Conservation (phyloP, 2,888 invertebrate species). For the Microplitis manilae region DNA sequence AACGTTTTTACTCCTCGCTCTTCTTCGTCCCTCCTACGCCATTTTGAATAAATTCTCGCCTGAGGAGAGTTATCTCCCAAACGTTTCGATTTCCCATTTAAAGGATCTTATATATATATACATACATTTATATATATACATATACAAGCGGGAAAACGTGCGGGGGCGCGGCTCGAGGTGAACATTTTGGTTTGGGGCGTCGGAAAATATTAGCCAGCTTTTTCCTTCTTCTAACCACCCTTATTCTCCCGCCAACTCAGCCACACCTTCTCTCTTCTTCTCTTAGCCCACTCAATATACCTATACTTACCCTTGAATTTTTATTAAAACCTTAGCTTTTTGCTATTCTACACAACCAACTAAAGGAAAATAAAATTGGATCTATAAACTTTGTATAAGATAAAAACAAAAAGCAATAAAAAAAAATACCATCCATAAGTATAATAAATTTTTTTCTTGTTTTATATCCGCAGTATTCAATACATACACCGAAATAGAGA, state of each 20-base stretch:
- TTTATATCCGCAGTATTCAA: background rate
- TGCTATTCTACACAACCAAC: background rate
- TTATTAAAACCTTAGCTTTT: constrained; percentile 1
- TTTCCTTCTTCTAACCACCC: constrained; percentile 17
- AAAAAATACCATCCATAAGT: background rate
- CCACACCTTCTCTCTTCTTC: background rate
- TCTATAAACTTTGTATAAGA: background rate
- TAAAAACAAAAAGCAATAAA: background rate
- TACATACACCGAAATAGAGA: background rate
- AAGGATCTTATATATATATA: constrained; percentile 65
- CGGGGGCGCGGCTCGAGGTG: constrained; percentile 52
- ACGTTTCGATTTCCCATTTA: constrained; percentile 72
- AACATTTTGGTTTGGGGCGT: constrained; percentile 49
- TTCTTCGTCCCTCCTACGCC: constrained; percentile 56
- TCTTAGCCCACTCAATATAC: background rate
- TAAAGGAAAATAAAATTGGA: background rate
- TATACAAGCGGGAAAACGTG: constrained; percentile 53
- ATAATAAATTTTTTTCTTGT: background rate
- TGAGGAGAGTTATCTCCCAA: constrained; percentile 70
- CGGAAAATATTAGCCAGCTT: constrained; percentile 43
- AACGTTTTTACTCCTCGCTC: constrained; percentile 34
- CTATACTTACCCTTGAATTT: constrained; percentile 10
- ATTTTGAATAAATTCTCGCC: constrained; percentile 72
- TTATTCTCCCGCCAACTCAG: background rate
- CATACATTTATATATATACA: constrained; percentile 48